Conservation (phyloP, 1,140 invertebrate species). For the Cecropterus lyciades region DNA sequence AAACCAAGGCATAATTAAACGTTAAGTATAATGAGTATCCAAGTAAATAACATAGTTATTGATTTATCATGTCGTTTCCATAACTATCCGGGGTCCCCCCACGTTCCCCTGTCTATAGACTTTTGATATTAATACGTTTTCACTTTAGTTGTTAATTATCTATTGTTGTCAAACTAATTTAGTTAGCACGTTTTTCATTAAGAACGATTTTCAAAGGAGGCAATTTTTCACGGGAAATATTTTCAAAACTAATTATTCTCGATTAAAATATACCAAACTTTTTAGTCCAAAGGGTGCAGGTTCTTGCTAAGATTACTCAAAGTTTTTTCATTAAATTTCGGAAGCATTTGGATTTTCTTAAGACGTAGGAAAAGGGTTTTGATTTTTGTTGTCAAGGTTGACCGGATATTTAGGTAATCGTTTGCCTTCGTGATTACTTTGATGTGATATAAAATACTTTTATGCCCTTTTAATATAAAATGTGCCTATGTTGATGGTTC, state of each 20-base stretch:
- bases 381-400: constrained; percentile 34
- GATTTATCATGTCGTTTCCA: too few species aligned
- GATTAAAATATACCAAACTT: constrained; percentile 55
- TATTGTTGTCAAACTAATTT: background rate
- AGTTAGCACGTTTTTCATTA: constrained; percentile 1
- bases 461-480: too few species aligned
- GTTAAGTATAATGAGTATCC: too few species aligned
- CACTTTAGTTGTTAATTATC: background rate
- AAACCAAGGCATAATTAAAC: too few species aligned
- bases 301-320: constrained; percentile 58
- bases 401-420: constrained; percentile 9
- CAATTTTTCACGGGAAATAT: constrained; percentile 38
- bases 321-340: constrained; percentile 67
- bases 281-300: constrained; percentile 51
- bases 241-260: constrained; percentile 55
- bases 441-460: too few species aligned
- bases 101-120: too few species aligned
- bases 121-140: too few species aligned
- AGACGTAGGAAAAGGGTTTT: constrained; percentile 49
- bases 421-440: too few species aligned
- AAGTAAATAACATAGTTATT: too few species aligned
- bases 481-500: too few species aligned
- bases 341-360: constrained; percentile 55
- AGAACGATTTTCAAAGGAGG: background rate
- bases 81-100: too few species aligned